Base-by-base conservation (phyloP, 2,797 vertebrate genomes). In the Novumbra hubbsi region DNA sequence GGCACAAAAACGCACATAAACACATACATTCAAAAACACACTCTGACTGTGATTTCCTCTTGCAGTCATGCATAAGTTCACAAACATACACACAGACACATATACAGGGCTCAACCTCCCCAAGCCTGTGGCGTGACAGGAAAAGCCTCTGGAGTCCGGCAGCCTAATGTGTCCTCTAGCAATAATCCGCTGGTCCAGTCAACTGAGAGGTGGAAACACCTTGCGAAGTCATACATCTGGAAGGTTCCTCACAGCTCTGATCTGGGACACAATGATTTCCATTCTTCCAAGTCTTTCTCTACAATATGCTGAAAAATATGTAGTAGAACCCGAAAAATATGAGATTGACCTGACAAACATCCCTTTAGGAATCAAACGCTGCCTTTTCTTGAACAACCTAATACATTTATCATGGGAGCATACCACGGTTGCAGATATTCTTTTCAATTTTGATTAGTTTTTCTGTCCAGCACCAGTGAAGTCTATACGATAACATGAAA, bases 91-190 rank as follows among this genome's bases (percentile, higher is more conserved):
- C 64, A 34, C 34, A 38, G 34, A 38, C 34, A 38, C 34, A 38
- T 38, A 38, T 38, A 38, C 34, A 5, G 50, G 50, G 50, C 55
- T 57, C 68, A 70, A 15, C 21, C 4, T 55, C 6, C 50, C 27
- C 45, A 17, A 50, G 48, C 48, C 48, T 86, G 85, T 86, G 80
- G 81, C 80, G 78, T 81, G 83, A 86, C 87, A 88, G 87, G 78
- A 84, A 87, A 79, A 84, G 87, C 88, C 90, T 85, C 60, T 21
- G 85, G 89, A 89, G 81, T 83, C 84, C 84, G 76, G 70, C 85
- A 86, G 88, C 86, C 88, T 88, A 89, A 90, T 86, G 86, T 87
- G 88, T 91, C 91, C 91, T 90, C 87, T 80, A 86, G 88, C 88
- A 87, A 88, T 89, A 90, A 90, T 88, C 81, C 86, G 41, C 84